These are phyloP conservation scores for Carpatolechia fugitivella DNA, from an alignment of 2,888 invertebrate species.

Conservation along the genomic window DNA sequence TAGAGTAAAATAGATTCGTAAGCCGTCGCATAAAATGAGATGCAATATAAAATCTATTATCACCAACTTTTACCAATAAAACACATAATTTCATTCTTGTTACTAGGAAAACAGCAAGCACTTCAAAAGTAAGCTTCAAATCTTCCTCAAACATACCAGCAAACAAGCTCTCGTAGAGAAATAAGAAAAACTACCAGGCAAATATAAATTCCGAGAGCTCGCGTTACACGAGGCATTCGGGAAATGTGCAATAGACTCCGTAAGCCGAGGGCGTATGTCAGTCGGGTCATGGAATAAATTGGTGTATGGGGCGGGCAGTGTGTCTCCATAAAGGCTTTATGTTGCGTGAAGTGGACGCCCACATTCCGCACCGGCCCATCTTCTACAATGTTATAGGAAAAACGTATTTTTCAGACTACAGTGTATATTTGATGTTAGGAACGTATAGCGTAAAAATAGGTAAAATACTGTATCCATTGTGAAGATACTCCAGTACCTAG, in stretches of 20 bases:
- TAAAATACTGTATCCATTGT: no score
- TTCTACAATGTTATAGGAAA: conserved; percentile 8
- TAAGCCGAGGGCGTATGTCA: conserved; percentile 23
- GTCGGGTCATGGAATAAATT: conserved; percentile 25
- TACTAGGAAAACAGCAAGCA: neutral
- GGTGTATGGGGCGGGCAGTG: conserved; percentile 34
- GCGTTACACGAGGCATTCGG: conserved; percentile 11
- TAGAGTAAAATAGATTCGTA: no score
- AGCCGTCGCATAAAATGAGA: no score
- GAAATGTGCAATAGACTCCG: conserved; percentile 17
- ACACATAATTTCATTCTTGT: no score
- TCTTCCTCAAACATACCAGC: neutral
- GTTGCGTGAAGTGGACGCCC: conserved; percentile 56
- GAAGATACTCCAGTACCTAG: no score
- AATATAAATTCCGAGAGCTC: conserved; percentile 18
- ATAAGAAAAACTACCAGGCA: conserved; percentile 13
- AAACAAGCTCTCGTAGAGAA: neutral
- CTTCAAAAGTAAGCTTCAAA: neutral
- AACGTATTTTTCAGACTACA: neutral
- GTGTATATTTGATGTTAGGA: no score
- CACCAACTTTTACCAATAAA: no score
- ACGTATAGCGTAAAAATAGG: neutral
- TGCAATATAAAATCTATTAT: no score
- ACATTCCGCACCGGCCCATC: conserved; percentile 31
- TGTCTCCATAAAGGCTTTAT: conserved; percentile 67